Percentiles rank a stretch among this genome's conserved stretches.
Evolutionary conservation across 2,113 vertebrate genomes (phyloP).

Genomic region (Piprites chloris): DNA sequence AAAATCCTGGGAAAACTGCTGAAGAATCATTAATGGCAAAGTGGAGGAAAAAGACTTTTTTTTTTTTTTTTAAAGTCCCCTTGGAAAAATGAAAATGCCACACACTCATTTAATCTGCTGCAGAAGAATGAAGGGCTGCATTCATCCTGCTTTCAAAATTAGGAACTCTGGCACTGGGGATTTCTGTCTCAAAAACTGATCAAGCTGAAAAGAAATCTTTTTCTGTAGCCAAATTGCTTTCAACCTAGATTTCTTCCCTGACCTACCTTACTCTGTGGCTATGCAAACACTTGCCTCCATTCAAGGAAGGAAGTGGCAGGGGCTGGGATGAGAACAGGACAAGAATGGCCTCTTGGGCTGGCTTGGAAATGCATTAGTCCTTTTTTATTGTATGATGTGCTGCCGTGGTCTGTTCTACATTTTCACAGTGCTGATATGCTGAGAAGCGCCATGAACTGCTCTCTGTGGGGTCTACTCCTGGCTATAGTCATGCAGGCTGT

Average conservation of each 20-base stretch:
- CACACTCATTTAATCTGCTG: not conserved
- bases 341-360: not conserved
- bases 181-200: constrained; percentile 8
- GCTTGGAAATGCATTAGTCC: not conserved
- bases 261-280: not conserved
- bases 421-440: not conserved
- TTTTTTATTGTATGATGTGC: not conserved
- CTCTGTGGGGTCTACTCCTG: not conserved
- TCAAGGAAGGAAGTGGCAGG: not conserved
- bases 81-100: constrained; percentile 26
- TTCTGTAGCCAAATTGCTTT: not conserved
- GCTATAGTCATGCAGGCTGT: not conserved
- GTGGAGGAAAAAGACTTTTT: not conserved
- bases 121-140: not conserved
- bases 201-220: not conserved
- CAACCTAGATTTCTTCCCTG: not conserved
- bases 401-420: not conserved
- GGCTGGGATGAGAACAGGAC: not conserved
- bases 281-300: not conserved
- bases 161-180: not conserved
- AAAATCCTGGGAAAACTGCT: not conserved
- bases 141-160: not conserved
- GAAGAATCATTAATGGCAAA: not conserved
- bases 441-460: not conserved
- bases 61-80: not conserved